phyloP scores from a whole-genome alignment of 2,888 invertebrate species.

The Mesoligia furuncula region DNA sequence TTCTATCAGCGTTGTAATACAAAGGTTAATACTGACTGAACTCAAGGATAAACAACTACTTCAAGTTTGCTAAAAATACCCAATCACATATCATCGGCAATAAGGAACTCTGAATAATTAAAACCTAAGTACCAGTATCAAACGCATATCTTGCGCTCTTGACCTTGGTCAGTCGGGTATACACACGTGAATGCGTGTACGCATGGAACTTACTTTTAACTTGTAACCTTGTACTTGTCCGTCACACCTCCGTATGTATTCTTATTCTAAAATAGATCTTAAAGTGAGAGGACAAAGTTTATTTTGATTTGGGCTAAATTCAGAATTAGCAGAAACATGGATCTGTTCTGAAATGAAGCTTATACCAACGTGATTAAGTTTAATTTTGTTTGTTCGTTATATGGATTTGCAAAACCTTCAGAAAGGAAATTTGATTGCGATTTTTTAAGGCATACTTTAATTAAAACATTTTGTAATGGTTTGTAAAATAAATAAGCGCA shows the following conservation, averaged over 20 bases:
- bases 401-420: conserved; percentile 21
- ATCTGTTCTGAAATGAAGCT: background rate
- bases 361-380: background rate
- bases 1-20: background rate
- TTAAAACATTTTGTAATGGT: conserved; percentile 39
- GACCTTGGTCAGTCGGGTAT: conserved; percentile 53
- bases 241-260: conserved; percentile 56
- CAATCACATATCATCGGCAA: conserved; percentile 14
- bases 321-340: background rate
- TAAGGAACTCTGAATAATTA: conserved; percentile 44
- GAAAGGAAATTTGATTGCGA: conserved; percentile 28
- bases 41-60: conserved; percentile 30
- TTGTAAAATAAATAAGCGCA: conserved; percentile 27
- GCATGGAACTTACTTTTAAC: conserved; percentile 51
- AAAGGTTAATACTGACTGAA: background rate
- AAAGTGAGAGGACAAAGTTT: accelerated
- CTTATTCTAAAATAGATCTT: conserved; percentile 33
- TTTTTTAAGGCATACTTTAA: conserved; percentile 37
- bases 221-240: conserved; percentile 67
- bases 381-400: background rate
- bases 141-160: conserved; percentile 35
- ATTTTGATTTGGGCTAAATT: background rate
- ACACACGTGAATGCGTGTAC: conserved; percentile 49
- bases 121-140: conserved; percentile 2
- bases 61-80: conserved; percentile 25